Conservation (phyloP, 2,797 vertebrate genomes). For the Psittacula echo region DNA sequence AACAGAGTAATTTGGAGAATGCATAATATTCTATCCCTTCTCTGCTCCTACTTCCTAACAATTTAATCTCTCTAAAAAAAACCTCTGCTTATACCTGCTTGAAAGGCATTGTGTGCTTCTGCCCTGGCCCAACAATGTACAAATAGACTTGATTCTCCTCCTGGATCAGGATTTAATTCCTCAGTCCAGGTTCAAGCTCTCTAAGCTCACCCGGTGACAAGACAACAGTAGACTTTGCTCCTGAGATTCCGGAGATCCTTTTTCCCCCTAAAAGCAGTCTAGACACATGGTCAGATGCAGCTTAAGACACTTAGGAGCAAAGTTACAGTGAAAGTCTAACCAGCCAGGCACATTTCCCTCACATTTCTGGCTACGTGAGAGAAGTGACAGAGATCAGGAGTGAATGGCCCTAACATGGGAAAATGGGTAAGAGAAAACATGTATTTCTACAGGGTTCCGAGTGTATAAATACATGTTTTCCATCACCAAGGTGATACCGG, state of each 20-base stretch:
- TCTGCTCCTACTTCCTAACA: neutral
- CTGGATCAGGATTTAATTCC: neutral
- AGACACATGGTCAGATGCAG: neutral
- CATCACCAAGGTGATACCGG: rapidly evolving
- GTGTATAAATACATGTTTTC: neutral
- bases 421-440: neutral
- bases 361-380: neutral
- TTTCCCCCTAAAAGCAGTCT: neutral
- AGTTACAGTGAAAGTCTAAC: neutral
- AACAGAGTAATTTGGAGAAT: neutral
- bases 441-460: neutral
- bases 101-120: neutral
- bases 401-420: neutral
- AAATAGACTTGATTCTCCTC: neutral
- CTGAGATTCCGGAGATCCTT: neutral
- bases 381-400: neutral
- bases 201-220: neutral
- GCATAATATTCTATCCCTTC: neutral
- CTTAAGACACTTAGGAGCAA: neutral
- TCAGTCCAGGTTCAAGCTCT: neutral
- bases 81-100: neutral
- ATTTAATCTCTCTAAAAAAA: neutral
- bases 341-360: rapidly evolving
- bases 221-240: neutral
- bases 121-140: neutral